Percentiles rank a stretch among this genome's conserved stretches.
phyloP scores from a whole-genome alignment of 1,140 invertebrate genomes.

The Rhagoletis zephyria region DNA sequence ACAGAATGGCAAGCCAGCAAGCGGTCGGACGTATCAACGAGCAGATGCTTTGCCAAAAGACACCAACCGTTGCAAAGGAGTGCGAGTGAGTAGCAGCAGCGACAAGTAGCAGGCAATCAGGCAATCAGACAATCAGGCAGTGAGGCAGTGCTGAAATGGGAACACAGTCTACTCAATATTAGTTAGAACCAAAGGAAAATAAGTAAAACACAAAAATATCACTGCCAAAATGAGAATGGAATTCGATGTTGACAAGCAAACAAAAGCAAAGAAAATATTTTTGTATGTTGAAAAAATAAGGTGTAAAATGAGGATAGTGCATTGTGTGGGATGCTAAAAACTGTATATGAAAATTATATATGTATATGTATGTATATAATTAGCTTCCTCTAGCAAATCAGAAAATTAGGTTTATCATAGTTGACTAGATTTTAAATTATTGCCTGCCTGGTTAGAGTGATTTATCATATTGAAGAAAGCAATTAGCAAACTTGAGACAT shows the following conservation, averaged over 20 bases:
- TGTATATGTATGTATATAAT: no score
- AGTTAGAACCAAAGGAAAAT: not conserved
- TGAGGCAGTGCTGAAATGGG: not conserved
- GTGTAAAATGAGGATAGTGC: no score
- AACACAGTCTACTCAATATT: not conserved
- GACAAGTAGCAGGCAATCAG: not conserved
- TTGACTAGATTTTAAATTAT: no score
- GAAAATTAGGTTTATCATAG: no score
- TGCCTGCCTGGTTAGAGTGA: no score
- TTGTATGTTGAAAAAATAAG: not conserved
- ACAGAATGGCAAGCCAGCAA: not conserved
- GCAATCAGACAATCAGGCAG: not conserved
- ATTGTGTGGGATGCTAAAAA: no score
- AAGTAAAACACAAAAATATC: not conserved
- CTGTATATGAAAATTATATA: no score
- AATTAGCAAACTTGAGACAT: no score
- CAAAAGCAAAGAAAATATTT: not conserved
- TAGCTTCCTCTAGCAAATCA: no score
- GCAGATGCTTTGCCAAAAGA: no score
- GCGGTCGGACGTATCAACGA: not conserved
- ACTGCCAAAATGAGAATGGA: not conserved
- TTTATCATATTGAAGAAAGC: no score
- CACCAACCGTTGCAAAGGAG: not conserved
- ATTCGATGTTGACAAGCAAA: not conserved
- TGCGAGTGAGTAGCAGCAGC: not conserved